phyloP scores from a whole-genome alignment of 2,113 vertebrate genomes.

The Vulpes lagopus region DNA sequence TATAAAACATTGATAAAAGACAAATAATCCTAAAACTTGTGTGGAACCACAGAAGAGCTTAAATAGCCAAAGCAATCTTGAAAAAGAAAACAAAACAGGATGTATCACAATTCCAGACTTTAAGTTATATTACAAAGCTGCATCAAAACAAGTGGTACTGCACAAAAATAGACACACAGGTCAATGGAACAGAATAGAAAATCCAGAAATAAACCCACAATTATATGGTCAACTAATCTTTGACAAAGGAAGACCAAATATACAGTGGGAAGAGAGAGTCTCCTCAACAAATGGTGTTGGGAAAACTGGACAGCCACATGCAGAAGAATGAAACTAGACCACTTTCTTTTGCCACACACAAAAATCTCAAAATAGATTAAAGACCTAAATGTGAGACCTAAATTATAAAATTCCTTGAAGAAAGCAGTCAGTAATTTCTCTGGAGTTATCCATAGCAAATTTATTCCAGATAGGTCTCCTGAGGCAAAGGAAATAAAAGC shows the following conservation, averaged over 20 bases:
- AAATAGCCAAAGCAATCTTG: neutral
- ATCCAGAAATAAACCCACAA: neutral
- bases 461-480: neutral
- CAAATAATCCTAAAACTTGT: neutral
- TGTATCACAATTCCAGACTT: neutral
- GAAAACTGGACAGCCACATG: neutral
- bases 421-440: neutral
- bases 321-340: neutral
- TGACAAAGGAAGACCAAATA: neutral
- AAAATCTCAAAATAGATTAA: neutral
- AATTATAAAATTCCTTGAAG: neutral
- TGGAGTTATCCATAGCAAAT: neutral
- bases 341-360: neutral
- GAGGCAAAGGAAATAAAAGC: neutral
- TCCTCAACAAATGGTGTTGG: neutral
- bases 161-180: neutral
- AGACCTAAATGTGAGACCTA: neutral
- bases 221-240: neutral
- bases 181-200: neutral
- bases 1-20: neutral
- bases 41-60: neutral
- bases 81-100: neutral
- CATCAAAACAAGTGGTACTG: neutral
- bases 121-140: neutral
- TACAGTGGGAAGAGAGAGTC: neutral